A percentile compares a stretch with the other conserved stretches of the same genome.
Conservation (phyloP, 2,888 invertebrate genomes). For the Acanthoscelides obtectus region DNA sequence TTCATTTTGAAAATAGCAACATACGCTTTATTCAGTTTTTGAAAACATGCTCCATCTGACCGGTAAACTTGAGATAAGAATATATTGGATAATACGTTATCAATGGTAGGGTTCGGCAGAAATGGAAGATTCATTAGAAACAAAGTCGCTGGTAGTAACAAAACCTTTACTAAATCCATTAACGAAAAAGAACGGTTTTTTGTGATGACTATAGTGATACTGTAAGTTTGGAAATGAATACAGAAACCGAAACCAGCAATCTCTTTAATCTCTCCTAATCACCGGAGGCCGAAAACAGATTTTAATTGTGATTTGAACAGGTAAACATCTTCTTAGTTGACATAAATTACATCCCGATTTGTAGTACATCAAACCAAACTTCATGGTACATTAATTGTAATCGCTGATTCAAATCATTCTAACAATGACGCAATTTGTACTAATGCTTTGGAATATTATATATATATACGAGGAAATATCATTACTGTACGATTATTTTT, state of each 20-base stretch:
- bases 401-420: neutral
- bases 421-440: neutral
- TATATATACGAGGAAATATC: neutral
- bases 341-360: neutral
- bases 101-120: too few species aligned
- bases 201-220: too few species aligned
- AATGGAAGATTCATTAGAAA: too few species aligned
- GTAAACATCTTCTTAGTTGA: neutral
- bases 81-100: too few species aligned
- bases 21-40: too few species aligned
- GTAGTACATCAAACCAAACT: neutral
- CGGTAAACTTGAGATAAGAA: too few species aligned
- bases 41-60: too few species aligned
- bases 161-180: too few species aligned
- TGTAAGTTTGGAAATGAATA: neutral
- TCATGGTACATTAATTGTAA: neutral
- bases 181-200: too few species aligned
- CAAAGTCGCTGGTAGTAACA: too few species aligned
- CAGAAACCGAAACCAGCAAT: neutral
- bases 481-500: neutral
- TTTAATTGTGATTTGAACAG: neutral
- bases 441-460: neutral
- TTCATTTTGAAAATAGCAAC: too few species aligned
- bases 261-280: neutral
- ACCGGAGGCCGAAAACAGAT: neutral